Conservation (phyloP, 1,140 invertebrate genomes). For the Meloidogyne chitwoodi region DNA sequence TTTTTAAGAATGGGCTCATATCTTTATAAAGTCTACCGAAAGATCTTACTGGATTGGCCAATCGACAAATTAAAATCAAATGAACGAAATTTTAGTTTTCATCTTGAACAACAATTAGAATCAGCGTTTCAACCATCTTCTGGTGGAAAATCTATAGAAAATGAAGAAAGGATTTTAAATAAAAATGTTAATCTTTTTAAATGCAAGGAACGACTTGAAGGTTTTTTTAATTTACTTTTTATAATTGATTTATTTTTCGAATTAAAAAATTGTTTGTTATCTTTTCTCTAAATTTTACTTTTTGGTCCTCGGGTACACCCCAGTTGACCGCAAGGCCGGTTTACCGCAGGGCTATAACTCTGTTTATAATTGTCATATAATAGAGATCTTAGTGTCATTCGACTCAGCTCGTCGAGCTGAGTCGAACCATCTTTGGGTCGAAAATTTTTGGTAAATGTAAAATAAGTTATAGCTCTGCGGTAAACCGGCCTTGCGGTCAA, state of each 20-base stretch:
- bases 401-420: no score
- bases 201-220: slow-evolving; percentile 15
- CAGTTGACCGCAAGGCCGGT: no score
- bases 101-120: slow-evolving; percentile 1
- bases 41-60: slow-evolving; percentile 9
- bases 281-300: no score
- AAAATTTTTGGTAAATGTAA: no score
- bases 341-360: no score
- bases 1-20: slow-evolving; percentile 13
- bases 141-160: not conserved
- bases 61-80: not conserved
- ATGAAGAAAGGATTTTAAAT: not conserved
- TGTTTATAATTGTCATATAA: no score
- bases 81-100: slow-evolving; percentile 5
- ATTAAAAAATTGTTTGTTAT: not conserved
- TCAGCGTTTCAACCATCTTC: not conserved
- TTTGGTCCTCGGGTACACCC: no score
- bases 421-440: no score
- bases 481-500: no score
- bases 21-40: slow-evolving; percentile 9
- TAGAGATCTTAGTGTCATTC: no score
- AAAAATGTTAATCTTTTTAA: slow-evolving; percentile 5
- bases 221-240: slow-evolving; percentile 11
- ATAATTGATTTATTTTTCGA: no score
- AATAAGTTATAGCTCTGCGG: no score